Conservation (phyloP, 2,113 vertebrate species). For the Ranitomeya variabilis region DNA sequence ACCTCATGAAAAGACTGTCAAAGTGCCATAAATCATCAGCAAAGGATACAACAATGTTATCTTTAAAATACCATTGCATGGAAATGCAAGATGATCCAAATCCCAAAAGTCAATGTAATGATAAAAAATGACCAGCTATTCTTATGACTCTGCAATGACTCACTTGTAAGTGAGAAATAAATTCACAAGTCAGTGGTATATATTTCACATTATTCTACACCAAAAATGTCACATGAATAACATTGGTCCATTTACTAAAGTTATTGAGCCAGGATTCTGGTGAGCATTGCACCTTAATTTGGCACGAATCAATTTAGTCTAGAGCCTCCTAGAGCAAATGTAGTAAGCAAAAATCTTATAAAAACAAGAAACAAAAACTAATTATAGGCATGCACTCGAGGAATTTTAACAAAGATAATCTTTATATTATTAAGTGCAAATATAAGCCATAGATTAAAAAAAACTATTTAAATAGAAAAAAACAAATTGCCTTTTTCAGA, state of each 20-base stretch:
- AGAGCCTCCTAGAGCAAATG: too few relatives aligned
- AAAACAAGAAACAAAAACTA: too few relatives aligned
- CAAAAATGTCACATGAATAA: not conserved
- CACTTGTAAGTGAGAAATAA: not conserved
- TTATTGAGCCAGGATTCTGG: too few relatives aligned
- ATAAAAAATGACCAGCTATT: not conserved
- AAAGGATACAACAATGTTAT: constrained; percentile 43
- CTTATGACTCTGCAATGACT: not conserved
- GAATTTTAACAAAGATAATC: too few relatives aligned
- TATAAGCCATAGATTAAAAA: too few relatives aligned
- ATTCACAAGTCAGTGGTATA: not conserved
- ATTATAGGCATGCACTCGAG: too few relatives aligned
- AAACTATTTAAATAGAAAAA: too few relatives aligned
- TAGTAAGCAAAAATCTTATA: too few relatives aligned
- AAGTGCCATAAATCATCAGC: constrained; percentile 53
- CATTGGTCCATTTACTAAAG: not conserved
- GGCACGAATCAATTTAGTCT: too few relatives aligned
- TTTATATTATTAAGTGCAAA: too few relatives aligned
- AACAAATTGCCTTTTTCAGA: too few relatives aligned
- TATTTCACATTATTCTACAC: not conserved
- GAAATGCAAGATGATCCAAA: constrained; percentile 1
- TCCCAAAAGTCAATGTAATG: constrained; percentile 26
- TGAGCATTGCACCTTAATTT: too few relatives aligned
- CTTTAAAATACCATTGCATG: constrained; percentile 41
- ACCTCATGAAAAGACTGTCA: constrained; percentile 52